Evolutionary conservation across 2,888 invertebrate genomes (phyloP).

Genomic region (Protophormia terraenovae): DNA sequence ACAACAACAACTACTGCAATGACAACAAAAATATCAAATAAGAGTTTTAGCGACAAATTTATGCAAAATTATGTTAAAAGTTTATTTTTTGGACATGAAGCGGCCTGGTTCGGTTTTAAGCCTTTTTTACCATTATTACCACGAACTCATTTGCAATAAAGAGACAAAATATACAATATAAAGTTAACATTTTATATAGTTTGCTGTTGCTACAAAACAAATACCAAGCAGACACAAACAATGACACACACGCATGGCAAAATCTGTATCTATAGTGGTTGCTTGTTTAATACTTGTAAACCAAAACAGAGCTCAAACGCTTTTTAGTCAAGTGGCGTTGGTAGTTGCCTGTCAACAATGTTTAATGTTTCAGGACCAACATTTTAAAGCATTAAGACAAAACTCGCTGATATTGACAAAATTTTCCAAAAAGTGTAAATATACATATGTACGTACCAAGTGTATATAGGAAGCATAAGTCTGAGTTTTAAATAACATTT

Average conservation of each 20-base stretch:
- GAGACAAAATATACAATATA: conserved; percentile 50
- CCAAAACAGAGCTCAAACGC: conserved; percentile 12
- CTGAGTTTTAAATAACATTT: too few relatives aligned
- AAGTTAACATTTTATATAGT: conserved; percentile 45
- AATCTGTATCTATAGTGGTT: not conserved
- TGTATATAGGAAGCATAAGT: too few relatives aligned
- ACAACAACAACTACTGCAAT: not conserved
- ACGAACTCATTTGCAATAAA: conserved; percentile 63
- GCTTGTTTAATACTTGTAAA: not conserved
- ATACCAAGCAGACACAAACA: not conserved
- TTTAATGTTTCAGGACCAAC: conserved; percentile 14
- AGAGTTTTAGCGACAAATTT: conserved; percentile 76
- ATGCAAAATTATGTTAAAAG: conserved; percentile 78
- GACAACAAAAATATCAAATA: conserved; percentile 69
- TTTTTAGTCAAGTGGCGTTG: conserved; percentile 21
- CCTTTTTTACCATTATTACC: conserved; percentile 58
- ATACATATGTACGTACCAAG: too few relatives aligned
- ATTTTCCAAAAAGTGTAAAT: too few relatives aligned
- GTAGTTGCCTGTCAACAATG: conserved; percentile 42
- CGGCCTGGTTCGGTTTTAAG: conserved; percentile 56
- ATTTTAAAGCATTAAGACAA: not conserved
- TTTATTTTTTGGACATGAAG: conserved; percentile 60
- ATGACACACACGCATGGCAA: not conserved
- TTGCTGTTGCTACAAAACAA: conserved; percentile 18
- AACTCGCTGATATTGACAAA: too few relatives aligned